Percentiles rank a stretch among this genome's conserved stretches.
Conservation (phyloP, 2,113 vertebrate species). For the Nannobrachium achirus region DNA sequence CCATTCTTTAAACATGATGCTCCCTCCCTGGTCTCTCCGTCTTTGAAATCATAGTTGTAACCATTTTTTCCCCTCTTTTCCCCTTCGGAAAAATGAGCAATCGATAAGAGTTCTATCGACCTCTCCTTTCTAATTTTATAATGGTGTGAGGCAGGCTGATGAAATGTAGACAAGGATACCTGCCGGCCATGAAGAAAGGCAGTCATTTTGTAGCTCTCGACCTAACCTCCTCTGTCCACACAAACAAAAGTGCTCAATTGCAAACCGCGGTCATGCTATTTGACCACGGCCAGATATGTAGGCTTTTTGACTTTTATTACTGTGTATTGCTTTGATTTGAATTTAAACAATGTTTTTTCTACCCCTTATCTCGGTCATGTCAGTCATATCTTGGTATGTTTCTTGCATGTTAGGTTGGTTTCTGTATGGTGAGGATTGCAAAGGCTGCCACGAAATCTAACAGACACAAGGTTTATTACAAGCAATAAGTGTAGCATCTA, state of each 20-base stretch:
- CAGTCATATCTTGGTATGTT: constrained; percentile 41
- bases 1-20: constrained; percentile 41
- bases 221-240: constrained; percentile 80
- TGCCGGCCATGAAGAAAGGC: constrained; percentile 80
- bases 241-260: constrained; percentile 80
- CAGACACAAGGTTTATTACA: constrained; percentile 73
- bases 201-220: constrained; percentile 86
- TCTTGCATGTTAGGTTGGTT: constrained; percentile 84
- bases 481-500: constrained; percentile 92
- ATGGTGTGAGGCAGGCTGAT: constrained; percentile 42
- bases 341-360: constrained; percentile 48
- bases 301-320: constrained; percentile 79
- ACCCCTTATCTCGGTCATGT: constrained; percentile 29
- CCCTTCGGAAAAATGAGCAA: constrained; percentile 75
- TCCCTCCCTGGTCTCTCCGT: constrained; percentile 46
- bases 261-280: constrained; percentile 65
- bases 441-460: constrained; percentile 78
- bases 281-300: constrained; percentile 81
- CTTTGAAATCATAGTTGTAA: constrained; percentile 44
- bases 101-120: constrained; percentile 78
- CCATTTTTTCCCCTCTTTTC: constrained; percentile 29
- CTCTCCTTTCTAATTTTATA: constrained; percentile 20
- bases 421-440: constrained; percentile 76
- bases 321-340: constrained; percentile 42
- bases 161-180: constrained; percentile 81